Percentiles rank a stretch among this genome's conserved stretches.
These are phyloP conservation scores for Mico argentatus DNA, from an alignment of 2,797 vertebrate species.

Conservation along the genomic window DNA sequence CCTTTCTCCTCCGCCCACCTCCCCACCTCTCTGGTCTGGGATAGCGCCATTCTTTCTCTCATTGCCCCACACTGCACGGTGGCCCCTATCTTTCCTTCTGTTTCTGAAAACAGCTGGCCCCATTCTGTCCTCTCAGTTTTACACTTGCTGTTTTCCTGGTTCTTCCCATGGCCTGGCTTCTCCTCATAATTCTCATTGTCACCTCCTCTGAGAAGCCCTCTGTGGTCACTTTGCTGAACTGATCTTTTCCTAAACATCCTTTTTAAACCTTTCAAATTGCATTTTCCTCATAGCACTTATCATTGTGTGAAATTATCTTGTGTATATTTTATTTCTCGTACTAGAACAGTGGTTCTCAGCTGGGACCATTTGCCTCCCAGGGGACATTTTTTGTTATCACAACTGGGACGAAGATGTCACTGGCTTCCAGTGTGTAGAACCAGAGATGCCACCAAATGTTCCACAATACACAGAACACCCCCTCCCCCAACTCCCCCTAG, in stretches of 20 bases:
- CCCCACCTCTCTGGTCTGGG: not conserved
- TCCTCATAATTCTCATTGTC: fast-evolving
- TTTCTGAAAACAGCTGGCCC: not conserved
- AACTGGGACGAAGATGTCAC: not conserved
- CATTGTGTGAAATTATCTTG: not conserved
- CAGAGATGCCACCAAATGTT: too few relatives aligned
- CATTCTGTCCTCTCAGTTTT: not conserved
- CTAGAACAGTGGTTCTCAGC: not conserved
- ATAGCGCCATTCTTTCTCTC: fast-evolving
- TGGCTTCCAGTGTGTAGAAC: not conserved
- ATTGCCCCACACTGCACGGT: fast-evolving
- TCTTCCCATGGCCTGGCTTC: not conserved
- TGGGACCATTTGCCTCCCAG: not conserved
- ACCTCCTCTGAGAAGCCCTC: not conserved
- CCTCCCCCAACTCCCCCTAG: fast-evolving
- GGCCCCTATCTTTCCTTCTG: not conserved
- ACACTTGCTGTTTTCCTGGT: not conserved
- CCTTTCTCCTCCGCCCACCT: not conserved
- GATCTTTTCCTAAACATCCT: not conserved
- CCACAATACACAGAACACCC: not conserved
- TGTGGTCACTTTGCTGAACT: not conserved
- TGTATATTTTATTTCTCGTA: not conserved
- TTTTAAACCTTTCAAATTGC: not conserved
- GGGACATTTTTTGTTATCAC: not conserved
- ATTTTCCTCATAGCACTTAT: not conserved